Conservation (phyloP, 2,113 vertebrate genomes). For the Beaufortia kweichowensis region DNA sequence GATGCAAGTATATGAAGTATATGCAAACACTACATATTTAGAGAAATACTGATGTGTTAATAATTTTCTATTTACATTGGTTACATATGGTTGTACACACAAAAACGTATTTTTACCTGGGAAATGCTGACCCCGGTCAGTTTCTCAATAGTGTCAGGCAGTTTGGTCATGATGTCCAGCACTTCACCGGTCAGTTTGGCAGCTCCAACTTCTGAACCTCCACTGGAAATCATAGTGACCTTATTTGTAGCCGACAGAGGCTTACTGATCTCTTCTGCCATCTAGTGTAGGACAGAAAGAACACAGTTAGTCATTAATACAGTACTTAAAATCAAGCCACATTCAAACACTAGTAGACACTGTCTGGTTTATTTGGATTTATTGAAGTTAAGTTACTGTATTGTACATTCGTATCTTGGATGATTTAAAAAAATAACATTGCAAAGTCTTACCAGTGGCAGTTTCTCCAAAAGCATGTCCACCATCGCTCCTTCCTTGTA, state of each 20-base stretch:
- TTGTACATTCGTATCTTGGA: too few species aligned
- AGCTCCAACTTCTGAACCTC: constrained; percentile 76
- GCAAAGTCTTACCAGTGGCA: constrained; percentile 78
- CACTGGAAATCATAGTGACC: constrained; percentile 86
- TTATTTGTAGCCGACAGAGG: constrained; percentile 81
- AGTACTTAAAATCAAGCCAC: neutral
- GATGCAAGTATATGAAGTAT: neutral
- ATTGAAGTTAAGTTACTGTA: too few species aligned
- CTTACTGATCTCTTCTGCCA: constrained; percentile 86
- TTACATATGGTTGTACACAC: neutral
- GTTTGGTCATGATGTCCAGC: constrained; percentile 82
- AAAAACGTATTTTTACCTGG: constrained; percentile 70
- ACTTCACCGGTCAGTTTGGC: constrained; percentile 85
- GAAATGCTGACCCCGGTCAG: constrained; percentile 85
- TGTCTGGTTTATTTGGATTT: neutral
- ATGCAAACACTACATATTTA: neutral
- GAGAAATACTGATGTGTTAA: neutral
- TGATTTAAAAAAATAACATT: neutral
- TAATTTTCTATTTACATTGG: neutral
- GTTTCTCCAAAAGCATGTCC: constrained; percentile 87
- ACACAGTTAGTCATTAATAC: neutral
- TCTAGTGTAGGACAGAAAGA: constrained; percentile 61
- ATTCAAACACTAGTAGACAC: too few species aligned
- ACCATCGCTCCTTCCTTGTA: constrained; percentile 88
- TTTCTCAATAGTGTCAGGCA: constrained; percentile 80